Conservation (phyloP, 2,113 vertebrate species). For the Seriola dumerili region DNA sequence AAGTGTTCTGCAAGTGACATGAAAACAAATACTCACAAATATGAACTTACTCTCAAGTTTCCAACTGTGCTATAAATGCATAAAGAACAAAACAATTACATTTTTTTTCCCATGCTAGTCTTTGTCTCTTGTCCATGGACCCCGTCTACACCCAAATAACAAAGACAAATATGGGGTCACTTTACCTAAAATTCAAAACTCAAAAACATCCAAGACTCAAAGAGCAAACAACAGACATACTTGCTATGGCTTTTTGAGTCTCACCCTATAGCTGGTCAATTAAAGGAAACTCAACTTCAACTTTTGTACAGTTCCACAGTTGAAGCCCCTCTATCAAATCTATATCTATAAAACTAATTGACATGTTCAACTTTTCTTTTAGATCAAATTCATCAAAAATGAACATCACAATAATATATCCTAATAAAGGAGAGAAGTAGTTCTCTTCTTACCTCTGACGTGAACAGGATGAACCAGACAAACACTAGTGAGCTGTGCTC, state of each 20-base stretch:
- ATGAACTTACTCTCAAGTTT: not conserved
- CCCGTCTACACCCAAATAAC: not conserved
- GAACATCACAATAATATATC: not conserved
- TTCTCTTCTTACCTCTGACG: not conserved
- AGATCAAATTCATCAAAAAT: not conserved
- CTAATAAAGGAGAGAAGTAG: not conserved
- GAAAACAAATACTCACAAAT: not conserved
- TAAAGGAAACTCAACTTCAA: not conserved
- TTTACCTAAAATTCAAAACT: not conserved
- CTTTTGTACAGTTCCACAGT: not conserved
- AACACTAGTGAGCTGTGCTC: not conserved
- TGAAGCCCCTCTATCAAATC: not conserved
- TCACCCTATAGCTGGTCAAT: not conserved
- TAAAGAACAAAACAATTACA: not conserved
- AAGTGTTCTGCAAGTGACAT: too few species aligned
- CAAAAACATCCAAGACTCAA: not conserved
- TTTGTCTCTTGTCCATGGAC: not conserved
- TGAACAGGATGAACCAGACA: not conserved
- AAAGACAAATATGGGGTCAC: not conserved
- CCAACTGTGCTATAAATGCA: not conserved
- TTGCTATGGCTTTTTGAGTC: not conserved
- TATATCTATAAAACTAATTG: not conserved
- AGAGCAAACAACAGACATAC: not conserved
- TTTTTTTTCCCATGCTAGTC: too few species aligned
- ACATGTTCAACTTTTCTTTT: not conserved